phyloP scores from a whole-genome alignment of 2,888 invertebrate species.

The Volucella inanis region DNA sequence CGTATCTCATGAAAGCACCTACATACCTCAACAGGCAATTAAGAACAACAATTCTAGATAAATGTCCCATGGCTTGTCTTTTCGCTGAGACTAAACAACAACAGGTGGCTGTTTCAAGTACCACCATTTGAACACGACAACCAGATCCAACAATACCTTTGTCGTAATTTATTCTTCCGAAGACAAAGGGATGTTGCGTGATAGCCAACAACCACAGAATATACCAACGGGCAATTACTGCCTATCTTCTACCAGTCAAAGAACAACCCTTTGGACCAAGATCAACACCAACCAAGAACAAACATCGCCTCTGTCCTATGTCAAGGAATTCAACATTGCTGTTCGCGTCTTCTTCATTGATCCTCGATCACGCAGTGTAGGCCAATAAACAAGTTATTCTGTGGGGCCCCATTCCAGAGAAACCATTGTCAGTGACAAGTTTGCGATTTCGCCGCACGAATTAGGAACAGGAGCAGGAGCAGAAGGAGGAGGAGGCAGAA shows the following conservation, averaged over 20 bases:
- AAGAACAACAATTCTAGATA: conserved; percentile 60
- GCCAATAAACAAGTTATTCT: conserved; percentile 71
- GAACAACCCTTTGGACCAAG: conserved; percentile 54
- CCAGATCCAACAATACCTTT: conserved; percentile 12
- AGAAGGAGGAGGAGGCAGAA: background rate
- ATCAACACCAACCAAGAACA: conserved; percentile 1
- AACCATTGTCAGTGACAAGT: conserved; percentile 57
- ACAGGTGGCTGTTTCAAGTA: conserved; percentile 58
- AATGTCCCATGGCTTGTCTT: conserved; percentile 57
- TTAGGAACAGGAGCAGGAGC: background rate
- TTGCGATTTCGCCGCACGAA: background rate
- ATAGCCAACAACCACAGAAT: conserved; percentile 62
- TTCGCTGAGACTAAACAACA: conserved; percentile 33
- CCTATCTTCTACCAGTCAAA: conserved; percentile 15
- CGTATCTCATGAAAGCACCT: conserved; percentile 27
- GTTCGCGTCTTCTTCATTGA: conserved; percentile 57
- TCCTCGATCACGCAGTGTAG: conserved; percentile 67
- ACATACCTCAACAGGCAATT: conserved; percentile 68
- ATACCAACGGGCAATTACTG: conserved; percentile 63
- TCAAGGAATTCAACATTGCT: conserved; percentile 68
- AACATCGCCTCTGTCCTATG: conserved; percentile 56
- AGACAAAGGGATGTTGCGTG: conserved; percentile 74
- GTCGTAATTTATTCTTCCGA: conserved; percentile 69
- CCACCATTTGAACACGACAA: conserved; percentile 40
- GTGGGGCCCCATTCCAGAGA: conserved; percentile 63